Base-by-base conservation (phyloP, 2,888 invertebrate species). In the Dinocampus coccinellae region DNA sequence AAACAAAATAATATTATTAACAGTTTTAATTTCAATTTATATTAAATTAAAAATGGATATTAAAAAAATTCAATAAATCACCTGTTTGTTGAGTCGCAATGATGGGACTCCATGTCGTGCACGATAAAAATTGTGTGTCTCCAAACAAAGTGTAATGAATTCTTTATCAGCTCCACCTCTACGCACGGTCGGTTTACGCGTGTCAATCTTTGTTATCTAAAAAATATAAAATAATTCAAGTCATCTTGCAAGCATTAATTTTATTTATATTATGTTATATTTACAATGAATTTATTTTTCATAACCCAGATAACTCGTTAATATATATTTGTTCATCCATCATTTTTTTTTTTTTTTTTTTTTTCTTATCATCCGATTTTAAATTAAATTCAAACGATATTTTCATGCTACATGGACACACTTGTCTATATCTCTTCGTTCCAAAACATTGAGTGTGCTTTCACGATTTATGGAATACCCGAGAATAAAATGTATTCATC, bases 121-220 rank as follows among this genome's bases (percentile, higher is more conserved):
- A 79, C 95, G 90, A 81, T 92, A 93, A 70, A 91, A 90, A 82
- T 95, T 95, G 84, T 95, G 95, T 10, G 93, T 92, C 58, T 90
- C 88, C n/a, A 95, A 88, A 81, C 93, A 94, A 70, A 93, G 92
- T 52, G 90, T 89, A 83, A 93, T 91, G 81, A 95, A 95, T 80
- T 90, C 87, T 79, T 84, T 86, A 67, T 85, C 82, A 20, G 87
- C 81, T 62, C 86, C 87, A 74, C 83, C 85, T 86, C 85, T 86
- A 80, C 87, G 87, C 80, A 86, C 82, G 85, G 86, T 86, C 73
- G 85, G 83, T 86, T 87, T 87, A 85, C 85, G 85, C 77, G 83
- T 82, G 82, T 87, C 87, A 86, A 85, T 86, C 85, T 87, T 87
- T 84, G 83, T 82, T 79, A 86, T 86, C 87, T 87, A 84, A 22